Conservation (phyloP, 2,888 invertebrate species). For the Xestia xanthographa region DNA sequence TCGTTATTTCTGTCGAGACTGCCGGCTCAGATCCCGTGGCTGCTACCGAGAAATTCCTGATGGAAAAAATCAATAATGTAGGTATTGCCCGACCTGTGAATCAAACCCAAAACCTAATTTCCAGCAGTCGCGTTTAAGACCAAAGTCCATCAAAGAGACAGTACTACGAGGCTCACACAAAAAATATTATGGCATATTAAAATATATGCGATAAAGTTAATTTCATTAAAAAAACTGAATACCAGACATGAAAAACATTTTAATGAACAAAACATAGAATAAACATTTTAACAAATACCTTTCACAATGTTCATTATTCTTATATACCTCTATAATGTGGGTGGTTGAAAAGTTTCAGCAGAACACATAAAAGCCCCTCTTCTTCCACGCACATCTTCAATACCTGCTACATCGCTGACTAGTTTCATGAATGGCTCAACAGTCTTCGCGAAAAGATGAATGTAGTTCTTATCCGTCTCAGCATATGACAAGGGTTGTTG, state of each 20-base stretch:
- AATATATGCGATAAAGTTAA: neutral
- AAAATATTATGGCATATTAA: no score
- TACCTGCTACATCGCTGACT: neutral
- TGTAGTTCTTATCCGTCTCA: neutral
- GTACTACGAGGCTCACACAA: neutral
- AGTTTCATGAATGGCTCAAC: slow-evolving; percentile 8
- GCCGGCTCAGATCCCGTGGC: neutral
- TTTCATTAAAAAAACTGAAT: neutral
- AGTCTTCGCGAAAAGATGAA: slow-evolving; percentile 5
- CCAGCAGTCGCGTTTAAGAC: neutral
- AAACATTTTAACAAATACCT: neutral
- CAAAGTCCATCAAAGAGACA: neutral
- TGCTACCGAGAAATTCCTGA: neutral
- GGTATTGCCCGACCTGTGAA: neutral
- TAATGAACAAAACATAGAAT: neutral
- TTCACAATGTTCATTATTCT: neutral
- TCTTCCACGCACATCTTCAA: slow-evolving; percentile 22
- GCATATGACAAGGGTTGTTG: neutral
- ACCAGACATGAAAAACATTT: neutral
- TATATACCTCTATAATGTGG: neutral
- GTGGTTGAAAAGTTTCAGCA: neutral
- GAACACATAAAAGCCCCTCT: neutral
- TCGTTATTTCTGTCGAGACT: no score
- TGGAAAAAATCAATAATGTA: neutral
- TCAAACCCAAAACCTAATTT: neutral